Conservation (phyloP, 2,113 vertebrate species). For the Anseranas semipalmata region DNA sequence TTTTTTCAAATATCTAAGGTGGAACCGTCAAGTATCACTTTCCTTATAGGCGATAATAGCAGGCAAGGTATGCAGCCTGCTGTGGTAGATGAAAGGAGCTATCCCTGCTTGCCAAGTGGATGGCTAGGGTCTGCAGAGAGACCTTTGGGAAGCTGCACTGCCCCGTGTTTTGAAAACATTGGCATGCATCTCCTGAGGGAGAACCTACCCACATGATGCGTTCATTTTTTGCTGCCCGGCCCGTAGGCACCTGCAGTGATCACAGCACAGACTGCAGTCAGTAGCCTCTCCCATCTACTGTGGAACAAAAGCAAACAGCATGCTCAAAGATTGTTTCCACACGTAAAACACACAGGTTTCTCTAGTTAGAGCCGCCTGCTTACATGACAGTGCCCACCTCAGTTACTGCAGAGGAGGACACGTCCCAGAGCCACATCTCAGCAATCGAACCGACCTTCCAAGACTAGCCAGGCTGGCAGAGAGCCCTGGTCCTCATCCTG, state of each 20-base stretch:
- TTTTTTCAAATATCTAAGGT: neutral
- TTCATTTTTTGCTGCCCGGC: neutral
- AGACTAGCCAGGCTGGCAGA: neutral
- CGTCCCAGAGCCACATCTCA: neutral
- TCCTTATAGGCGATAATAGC: neutral
- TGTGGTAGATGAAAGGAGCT: neutral
- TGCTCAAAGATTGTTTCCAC: slow-evolving; percentile 17
- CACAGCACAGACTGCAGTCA: neutral
- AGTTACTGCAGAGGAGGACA: neutral
- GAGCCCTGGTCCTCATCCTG: neutral
- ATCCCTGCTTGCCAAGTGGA: neutral
- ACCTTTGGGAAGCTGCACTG: neutral
- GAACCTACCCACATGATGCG: neutral
- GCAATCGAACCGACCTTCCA: neutral
- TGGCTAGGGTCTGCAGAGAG: neutral
- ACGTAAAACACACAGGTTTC: slow-evolving; percentile 2
- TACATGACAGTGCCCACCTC: neutral
- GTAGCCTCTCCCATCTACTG: neutral
- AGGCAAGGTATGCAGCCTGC: neutral
- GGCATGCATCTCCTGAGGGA: neutral
- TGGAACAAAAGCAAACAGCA: neutral
- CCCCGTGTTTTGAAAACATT: neutral
- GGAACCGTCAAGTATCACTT: neutral
- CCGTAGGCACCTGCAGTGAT: slow-evolving; percentile 7
- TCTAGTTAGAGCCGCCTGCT: slow-evolving; percentile 42